Base-by-base conservation (phyloP, 2,888 invertebrate genomes). In the Caradrina clavipalpis region DNA sequence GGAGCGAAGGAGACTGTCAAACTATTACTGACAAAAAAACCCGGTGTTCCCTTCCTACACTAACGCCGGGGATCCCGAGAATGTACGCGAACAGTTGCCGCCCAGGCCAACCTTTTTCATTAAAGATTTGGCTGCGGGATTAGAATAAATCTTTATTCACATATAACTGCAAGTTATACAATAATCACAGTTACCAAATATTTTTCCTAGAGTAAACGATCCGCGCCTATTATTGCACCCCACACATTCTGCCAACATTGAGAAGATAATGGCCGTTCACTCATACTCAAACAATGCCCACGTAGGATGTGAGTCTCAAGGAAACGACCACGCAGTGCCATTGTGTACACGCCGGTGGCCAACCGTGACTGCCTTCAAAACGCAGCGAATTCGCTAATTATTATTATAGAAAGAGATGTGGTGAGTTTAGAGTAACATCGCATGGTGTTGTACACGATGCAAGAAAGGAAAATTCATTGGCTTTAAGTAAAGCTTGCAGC, bases 271-370 rank as follows among this genome's bases (percentile, higher is more conserved):
- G 22, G 73, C 77, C 81, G 56, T 53, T 78, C 78, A 72, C 77
- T 65, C 64, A 72, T 67, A 68, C 54, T 42, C 62, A 50, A 75
- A 78, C 82, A 83, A 84, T 75, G 58, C 39, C 39, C 13, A 39
- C 67, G 71, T 69, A 82, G 80, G 81, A 82, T 82, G 82, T 66
- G 31, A 22, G 59, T 69, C 67, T 82, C 81, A 82, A 82, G 81
- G 81, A 79, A 79, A 82, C 82, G 1, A 31, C 76, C 51, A 74
- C 47, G 62, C 50, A 78, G 50, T n/a, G 26, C 72, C 72, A 84
- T 84, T 82, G 84, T 82, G 49, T 73, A 56, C 35, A 55, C 19
- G 49, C n/a, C 47, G 63, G 65, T 50, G 69, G 63, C 81, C 81
- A 73, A 76, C 57, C 84, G 69, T 81, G 56, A 81, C 81, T 65